These are phyloP conservation scores for Nothobranchius kuhntae DNA, from an alignment of 2,113 vertebrate genomes.

Conservation along the genomic window DNA sequence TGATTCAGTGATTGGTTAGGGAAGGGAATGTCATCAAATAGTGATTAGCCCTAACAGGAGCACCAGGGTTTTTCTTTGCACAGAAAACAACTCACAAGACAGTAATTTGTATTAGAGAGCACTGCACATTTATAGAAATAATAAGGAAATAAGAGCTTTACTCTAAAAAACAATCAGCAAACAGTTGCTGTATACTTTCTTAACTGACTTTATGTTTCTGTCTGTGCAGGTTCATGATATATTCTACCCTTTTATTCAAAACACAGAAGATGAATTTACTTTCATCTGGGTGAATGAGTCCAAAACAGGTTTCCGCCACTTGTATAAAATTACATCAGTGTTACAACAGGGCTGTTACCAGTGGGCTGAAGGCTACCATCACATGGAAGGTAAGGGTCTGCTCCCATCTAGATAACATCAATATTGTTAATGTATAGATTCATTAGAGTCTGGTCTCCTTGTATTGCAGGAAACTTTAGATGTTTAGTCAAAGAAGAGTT, in stretches of 20 bases:
- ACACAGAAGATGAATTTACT: conserved; percentile 86
- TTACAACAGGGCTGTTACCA: conserved; percentile 82
- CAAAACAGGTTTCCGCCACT: conserved; percentile 92
- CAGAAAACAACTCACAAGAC: too few relatives aligned
- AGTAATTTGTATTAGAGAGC: too few relatives aligned
- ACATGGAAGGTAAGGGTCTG: conserved; percentile 81
- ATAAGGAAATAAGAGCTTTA: too few relatives aligned
- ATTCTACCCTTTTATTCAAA: conserved; percentile 93
- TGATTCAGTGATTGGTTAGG: too few relatives aligned
- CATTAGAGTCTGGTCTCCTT: conserved; percentile 7
- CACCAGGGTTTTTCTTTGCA: too few relatives aligned
- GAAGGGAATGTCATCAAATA: too few relatives aligned
- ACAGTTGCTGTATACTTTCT: too few relatives aligned
- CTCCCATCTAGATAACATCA: too few relatives aligned
- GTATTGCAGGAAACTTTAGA: conserved; percentile 87
- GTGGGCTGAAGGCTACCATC: conserved; percentile 83
- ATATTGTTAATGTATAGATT: too few relatives aligned
- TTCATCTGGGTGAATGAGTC: conserved; percentile 95
- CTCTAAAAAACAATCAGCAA: too few relatives aligned
- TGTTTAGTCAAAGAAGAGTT: conserved; percentile 91
- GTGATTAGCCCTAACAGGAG: too few relatives aligned
- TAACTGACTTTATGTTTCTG: background rate
- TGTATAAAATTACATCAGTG: conserved; percentile 87
- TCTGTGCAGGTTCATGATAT: conserved; percentile 90
- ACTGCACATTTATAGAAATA: too few relatives aligned